phyloP scores from a whole-genome alignment of 1,140 invertebrate genomes.

The Portunus trituberculatus region DNA sequence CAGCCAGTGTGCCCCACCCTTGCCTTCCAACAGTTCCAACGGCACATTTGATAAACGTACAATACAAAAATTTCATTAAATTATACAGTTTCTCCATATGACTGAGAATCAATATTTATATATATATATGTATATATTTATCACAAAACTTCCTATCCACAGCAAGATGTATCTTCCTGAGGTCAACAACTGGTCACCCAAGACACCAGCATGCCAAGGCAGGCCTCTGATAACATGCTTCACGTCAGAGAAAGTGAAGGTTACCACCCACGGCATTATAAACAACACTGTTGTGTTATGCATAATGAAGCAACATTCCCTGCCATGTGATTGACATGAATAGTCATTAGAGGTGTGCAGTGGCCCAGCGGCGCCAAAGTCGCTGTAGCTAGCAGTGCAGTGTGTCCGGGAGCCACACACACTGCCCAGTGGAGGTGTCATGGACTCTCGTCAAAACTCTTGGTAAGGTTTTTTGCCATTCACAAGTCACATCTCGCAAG shows the following conservation, averaged over 20 bases:
- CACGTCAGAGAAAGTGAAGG: neutral
- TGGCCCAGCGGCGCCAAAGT: neutral
- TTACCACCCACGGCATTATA: neutral
- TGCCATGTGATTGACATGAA: neutral
- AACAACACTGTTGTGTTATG: neutral
- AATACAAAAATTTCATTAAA: neutral
- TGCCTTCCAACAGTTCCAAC: neutral
- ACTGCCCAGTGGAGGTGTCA: neutral
- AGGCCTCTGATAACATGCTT: neutral
- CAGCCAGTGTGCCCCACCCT: neutral
- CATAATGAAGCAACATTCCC: neutral
- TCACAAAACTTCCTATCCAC: constrained; percentile 4
- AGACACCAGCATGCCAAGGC: neutral
- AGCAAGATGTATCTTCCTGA: constrained; percentile 11
- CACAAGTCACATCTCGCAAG: neutral
- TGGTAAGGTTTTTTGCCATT: neutral
- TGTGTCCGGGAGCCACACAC: neutral
- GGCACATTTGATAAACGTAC: neutral
- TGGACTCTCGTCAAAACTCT: neutral
- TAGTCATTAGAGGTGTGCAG: neutral
- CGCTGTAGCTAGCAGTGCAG: neutral
- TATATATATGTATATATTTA: neutral
- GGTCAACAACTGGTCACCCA: neutral
- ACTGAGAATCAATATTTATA: neutral
- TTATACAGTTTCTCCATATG: constrained; percentile 18